A percentile compares a stretch with the other conserved stretches of the same genome.
These are phyloP conservation scores for Alosa alosa DNA, from an alignment of 2,113 vertebrate genomes.

Conservation along the genomic window DNA sequence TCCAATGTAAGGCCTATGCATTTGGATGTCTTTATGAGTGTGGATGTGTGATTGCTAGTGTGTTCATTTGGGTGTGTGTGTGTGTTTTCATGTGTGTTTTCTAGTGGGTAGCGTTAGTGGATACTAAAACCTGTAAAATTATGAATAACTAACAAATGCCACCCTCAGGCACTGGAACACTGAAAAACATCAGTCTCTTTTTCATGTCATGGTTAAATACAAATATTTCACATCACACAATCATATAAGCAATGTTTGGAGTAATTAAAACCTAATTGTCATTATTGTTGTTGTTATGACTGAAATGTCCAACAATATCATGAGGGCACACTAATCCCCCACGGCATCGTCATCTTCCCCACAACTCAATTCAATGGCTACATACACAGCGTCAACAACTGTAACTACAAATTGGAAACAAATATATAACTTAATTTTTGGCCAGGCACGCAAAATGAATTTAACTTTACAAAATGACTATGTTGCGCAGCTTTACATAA, in stretches of 20 bases:
- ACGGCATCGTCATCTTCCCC: background rate
- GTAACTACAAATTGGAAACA: background rate
- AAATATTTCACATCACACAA: background rate
- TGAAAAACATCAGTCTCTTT: background rate
- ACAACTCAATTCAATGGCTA: background rate
- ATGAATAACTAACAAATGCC: background rate
- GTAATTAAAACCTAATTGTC: background rate
- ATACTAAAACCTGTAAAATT: background rate
- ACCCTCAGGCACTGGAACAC: background rate
- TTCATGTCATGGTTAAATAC: background rate
- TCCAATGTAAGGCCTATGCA: constrained; percentile 44
- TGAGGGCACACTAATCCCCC: background rate
- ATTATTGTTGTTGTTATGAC: background rate
- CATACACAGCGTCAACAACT: background rate
- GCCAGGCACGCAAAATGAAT: background rate
- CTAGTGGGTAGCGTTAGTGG: too few relatives aligned
- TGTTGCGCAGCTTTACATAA: background rate
- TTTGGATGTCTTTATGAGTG: constrained; percentile 39
- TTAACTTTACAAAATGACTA: background rate
- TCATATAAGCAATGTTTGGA: background rate
- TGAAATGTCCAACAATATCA: background rate
- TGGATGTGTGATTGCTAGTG: background rate
- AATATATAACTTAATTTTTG: background rate
- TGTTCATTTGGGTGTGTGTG: background rate
- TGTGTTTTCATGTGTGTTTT: too few relatives aligned